Evolutionary conservation across 1,140 invertebrate genomes (phyloP), one percentile per base, ranked within the genome.

Genomic region (Gyrodactylus bullatarudis): DNA sequence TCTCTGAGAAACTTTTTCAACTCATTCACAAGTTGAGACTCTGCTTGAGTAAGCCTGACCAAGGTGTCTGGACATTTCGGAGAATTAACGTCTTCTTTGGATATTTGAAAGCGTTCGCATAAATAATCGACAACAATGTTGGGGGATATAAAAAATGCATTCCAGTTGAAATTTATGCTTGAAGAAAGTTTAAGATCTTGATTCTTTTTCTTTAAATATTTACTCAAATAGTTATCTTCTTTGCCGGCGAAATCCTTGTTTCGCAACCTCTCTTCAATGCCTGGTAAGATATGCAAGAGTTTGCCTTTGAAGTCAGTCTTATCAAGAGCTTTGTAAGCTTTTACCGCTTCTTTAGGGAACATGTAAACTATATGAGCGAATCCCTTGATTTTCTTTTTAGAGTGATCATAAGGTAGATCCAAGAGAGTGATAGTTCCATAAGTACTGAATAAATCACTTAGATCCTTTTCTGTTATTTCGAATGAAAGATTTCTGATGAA

Each of bases 281-380:
- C 70, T 1, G 70, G 70, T 24, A 71, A 23, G 26, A 71, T 71
- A 26, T 71, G 70, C 20, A 71, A 23, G 21, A 23, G 21, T 25
- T 20, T 71, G 24, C 23, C 20, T 23, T 71, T 71, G 1, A 71
- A 71, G 20, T 21, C 21, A 1, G 24, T 24, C 24, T 26, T 71
- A 26, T 71, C 70, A 1, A 71, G n/a, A 23, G 70, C 23, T 26
- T 71, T 26, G 23, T 23, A 71, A 1, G 70, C 70, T 71, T 71
- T 71, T 19, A 71, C 23, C 1, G 70, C 70, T 2, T 71, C 70
- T 24, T 1, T 16, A 1, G 20, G 70, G 1, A 71, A 24, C 24
- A 71, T 25, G 24, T 24, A 71, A 26, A 2, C 24, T 20, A 71
- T 24, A 26, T 25, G 24, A 1, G 16, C 70, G 24, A 25, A 71